These are phyloP conservation scores for Brachymystax lenok DNA, from an alignment of 2,797 vertebrate species.

Conservation along the genomic window DNA sequence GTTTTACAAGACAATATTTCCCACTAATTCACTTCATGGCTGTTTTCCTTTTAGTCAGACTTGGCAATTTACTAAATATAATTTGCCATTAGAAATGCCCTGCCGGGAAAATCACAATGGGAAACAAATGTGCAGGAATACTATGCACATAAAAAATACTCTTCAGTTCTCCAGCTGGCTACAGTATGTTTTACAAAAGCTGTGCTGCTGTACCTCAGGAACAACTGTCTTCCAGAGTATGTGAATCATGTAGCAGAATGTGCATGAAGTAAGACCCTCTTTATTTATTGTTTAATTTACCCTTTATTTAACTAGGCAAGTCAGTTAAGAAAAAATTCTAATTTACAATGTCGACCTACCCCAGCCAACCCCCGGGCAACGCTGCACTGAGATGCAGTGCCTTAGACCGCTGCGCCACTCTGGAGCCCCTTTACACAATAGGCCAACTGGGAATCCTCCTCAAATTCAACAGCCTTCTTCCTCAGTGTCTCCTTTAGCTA, in stretches of 20 bases:
- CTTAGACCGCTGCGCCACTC: too few relatives aligned
- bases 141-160: not conserved
- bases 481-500: too few relatives aligned
- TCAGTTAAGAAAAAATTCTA: too few relatives aligned
- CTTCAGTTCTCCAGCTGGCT: conserved; percentile 7
- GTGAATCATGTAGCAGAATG: not conserved
- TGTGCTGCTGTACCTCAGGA: not conserved
- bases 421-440: not conserved
- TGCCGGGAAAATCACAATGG: conserved; percentile 27
- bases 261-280: not conserved
- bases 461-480: not conserved
- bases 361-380: too few relatives aligned
- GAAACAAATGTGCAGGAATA: conserved; percentile 28
- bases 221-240: not conserved
- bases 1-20: conserved; percentile 42
- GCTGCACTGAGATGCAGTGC: too few relatives aligned
- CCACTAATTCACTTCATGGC: conserved; percentile 38
- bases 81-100: conserved; percentile 24
- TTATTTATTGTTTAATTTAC: too few relatives aligned
- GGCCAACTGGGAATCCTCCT: not conserved
- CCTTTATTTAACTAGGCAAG: too few relatives aligned
- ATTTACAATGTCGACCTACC: too few relatives aligned
- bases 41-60: conserved; percentile 15
- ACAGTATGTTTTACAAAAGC: conserved; percentile 9
- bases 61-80: conserved; percentile 31